Base-by-base conservation (phyloP, 2,113 vertebrate genomes). In the Corydoras maculifer region DNA sequence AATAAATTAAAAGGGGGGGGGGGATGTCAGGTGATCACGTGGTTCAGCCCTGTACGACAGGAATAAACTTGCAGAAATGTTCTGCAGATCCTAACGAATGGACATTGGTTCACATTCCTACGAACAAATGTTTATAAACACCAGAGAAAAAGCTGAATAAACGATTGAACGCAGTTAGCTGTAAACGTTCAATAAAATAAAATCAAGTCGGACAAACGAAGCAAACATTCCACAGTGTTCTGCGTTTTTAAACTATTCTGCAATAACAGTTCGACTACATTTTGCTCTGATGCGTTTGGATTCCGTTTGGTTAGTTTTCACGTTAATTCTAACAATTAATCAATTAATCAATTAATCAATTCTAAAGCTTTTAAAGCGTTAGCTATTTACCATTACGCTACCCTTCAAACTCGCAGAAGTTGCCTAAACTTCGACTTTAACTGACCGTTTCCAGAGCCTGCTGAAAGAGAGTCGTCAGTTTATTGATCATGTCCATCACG, bases 361-460 rank as follows among this genome's bases (percentile, higher is more conserved):
- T n/a, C n/a, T 35, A 35, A 35, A 7, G 32, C 32, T 35, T 35
- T 35, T 35, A 3, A 35, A 3, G 62, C 43, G 62, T 54, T 29
- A 63, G 54, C 18, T 65, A 48, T 59, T 5, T 30, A 10, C 6
- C 25, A 30, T 9, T 2, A 29, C 8, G 43, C 71, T 62, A 64
- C 5, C 63, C 50, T 25, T 3, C 60, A 53, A 11, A 69, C 10
- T 54, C n/a, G 9, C 10, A 50, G 25, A 63, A 77, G 15, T 60
- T 58, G 2, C 2, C 10, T 48, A 12, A 9, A 57, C 25, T 59
- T 25, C 0, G 12, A 10, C 2, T 18, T 13, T 9, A 32, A 79
- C 87, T 86, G 68, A 89, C 87, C 51, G 85, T 86, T 75, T 89
- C 87, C 75, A 89, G 82, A 25, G 86, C 86, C 70, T 84, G 79